Base-by-base conservation (phyloP, 2,113 vertebrate genomes). In the Etheostoma cragini region DNA sequence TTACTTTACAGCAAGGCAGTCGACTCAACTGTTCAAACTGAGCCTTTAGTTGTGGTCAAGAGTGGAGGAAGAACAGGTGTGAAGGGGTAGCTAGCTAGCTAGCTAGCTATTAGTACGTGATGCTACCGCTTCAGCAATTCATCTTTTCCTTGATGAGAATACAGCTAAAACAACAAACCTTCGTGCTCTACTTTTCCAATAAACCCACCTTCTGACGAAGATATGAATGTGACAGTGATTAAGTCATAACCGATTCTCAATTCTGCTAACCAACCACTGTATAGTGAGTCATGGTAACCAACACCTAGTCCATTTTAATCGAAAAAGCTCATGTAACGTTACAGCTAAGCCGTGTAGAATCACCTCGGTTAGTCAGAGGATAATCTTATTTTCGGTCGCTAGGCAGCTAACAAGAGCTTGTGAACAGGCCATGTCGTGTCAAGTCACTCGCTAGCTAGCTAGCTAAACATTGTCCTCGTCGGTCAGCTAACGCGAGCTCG, bases 391-490 rank as follows among this genome's bases (percentile, higher is more conserved):
- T 52, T 69, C 72, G 68, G 16, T 15, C 49, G 78, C 83, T 80
- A 60, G 50, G 68, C 53, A 79, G 91, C 90, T 91, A 91, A 78
- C 85, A 66, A 88, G 86, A 93, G 90, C 91, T 64, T 17, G 50
- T 73, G 77, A 76, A 83, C 82, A 92, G 93, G 93, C 93, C 91
- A 88, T 88, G 93, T 89, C 83, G 66, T 88, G 86, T 88, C 87
- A 89, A 76, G 83, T 85, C 88, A 84, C 78, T 70, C 69, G 87
- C 91, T 91, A 91, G 85, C 88, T 82, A 71, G 87, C 91, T 91
- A 91, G 85, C 88, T 82, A 71, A 85, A 85, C 87, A 80, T 70
- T 42, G 72, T 46, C 58, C n/a, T 2, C 57, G 71, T 22, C 10
- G 52, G 50, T 38, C 30, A 26, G 82, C 87, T 81, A 42, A 42